Conservation (phyloP, 1,140 invertebrate genomes). For the Bactericera cockerelli region DNA sequence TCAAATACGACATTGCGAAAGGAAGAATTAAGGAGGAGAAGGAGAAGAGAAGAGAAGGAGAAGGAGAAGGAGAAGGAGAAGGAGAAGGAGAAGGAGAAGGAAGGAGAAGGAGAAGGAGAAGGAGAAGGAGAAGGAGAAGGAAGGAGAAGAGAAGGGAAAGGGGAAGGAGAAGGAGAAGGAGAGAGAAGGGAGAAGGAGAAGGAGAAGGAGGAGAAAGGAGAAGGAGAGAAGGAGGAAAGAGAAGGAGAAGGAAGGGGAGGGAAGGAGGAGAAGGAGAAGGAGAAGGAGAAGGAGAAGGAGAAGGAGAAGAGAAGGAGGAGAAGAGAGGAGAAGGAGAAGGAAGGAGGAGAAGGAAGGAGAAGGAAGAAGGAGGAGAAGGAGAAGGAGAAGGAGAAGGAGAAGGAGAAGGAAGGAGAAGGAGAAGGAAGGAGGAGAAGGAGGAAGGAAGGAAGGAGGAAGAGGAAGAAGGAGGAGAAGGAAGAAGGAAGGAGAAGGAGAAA, state of each 20-base stretch:
- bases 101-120: no score
- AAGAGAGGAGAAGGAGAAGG: neutral
- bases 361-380: constrained; percentile 3
- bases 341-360: neutral
- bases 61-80: neutral
- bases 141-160: no score
- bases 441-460: neutral
- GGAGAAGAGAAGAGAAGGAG: neutral
- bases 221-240: constrained; percentile 1
- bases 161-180: no score
- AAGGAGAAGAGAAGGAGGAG: constrained; percentile 4
- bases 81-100: neutral
- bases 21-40: constrained; percentile 11
- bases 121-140: no score
- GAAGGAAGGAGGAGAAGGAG: neutral
- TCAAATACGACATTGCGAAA: no score
- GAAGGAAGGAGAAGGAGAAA: neutral
- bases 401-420: constrained; percentile 14
- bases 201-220: neutral
- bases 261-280: neutral
- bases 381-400: constrained; percentile 10
- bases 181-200: no score
- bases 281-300: neutral
- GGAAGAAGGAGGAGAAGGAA: neutral
- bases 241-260: constrained; percentile 10